Evolutionary conservation across 2,888 invertebrate genomes (phyloP).

Genomic region (Scrobipalpa costella): DNA sequence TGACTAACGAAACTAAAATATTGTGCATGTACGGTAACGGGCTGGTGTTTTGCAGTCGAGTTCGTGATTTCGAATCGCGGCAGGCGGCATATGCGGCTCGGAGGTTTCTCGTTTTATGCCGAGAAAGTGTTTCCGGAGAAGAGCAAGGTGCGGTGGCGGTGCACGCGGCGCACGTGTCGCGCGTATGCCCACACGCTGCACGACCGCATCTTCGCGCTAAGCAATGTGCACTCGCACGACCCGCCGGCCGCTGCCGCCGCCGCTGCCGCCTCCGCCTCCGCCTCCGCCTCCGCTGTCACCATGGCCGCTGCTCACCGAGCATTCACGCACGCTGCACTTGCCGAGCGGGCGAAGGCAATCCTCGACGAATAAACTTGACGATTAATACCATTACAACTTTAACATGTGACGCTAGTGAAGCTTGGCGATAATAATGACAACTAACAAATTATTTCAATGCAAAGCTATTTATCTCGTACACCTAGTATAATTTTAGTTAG

Average conservation of each 20-base stretch:
- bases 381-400: background rate
- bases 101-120: constrained; percentile 77
- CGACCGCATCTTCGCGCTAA: constrained; percentile 74
- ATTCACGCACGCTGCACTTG: constrained; percentile 45
- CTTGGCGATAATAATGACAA: background rate
- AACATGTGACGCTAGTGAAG: background rate
- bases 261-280: constrained; percentile 43
- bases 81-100: constrained; percentile 75
- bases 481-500: too few species aligned
- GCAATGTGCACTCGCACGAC: constrained; percentile 74
- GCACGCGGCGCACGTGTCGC: constrained; percentile 75
- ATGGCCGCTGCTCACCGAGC: constrained; percentile 41
- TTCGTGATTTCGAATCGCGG: constrained; percentile 80
- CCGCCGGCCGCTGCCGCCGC: constrained; percentile 54
- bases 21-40: constrained; percentile 45
- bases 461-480: background rate
- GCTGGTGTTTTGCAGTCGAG: constrained; percentile 73
- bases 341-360: constrained; percentile 60
- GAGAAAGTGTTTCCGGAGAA: constrained; percentile 79
- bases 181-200: constrained; percentile 77
- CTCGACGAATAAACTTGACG: constrained; percentile 54
- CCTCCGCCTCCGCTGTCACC: constrained; percentile 58
- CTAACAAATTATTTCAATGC: background rate
- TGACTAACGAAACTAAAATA: constrained; percentile 8
- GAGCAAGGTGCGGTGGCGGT: constrained; percentile 78